These are phyloP conservation scores for Gallirallus australis DNA, from an alignment of 2,797 vertebrate genomes.

Conservation along the genomic window DNA sequence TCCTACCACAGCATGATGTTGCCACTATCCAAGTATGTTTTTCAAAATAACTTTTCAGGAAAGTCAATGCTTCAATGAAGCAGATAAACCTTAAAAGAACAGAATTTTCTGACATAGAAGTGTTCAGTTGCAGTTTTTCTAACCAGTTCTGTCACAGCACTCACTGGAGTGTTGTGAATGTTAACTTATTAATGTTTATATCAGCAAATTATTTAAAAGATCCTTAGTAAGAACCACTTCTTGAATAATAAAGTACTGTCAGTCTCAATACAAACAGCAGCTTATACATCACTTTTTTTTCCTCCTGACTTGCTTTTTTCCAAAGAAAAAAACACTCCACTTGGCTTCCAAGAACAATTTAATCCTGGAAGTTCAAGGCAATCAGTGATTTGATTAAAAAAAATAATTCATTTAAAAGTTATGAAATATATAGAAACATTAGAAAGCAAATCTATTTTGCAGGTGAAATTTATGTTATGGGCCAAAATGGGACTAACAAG, in stretches of 20 bases:
- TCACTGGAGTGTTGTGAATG: not conserved
- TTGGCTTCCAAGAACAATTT: not conserved
- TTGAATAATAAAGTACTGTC: not conserved
- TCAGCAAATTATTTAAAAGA: not conserved
- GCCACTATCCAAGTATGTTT: not conserved
- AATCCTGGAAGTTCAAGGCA: not conserved
- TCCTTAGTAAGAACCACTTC: not conserved
- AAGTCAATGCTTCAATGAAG: not conserved
- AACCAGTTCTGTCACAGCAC: not conserved
- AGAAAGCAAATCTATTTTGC: not conserved
- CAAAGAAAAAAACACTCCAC: too few species aligned
- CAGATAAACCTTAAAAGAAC: not conserved
- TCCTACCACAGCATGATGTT: not conserved
- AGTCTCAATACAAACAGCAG: not conserved
- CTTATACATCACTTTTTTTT: not conserved
- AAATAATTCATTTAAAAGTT: not conserved
- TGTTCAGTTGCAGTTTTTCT: not conserved
- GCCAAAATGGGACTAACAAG: not conserved
- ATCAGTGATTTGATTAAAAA: not conserved
- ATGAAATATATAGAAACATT: not conserved
- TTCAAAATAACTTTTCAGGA: not conserved
- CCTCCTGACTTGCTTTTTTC: not conserved
- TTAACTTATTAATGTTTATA: not conserved
- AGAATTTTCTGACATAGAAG: not conserved
- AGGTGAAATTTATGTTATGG: not conserved